These are phyloP conservation scores for Drosophila picticornis DNA, from an alignment of 2,888 invertebrate genomes.

Conservation along the genomic window DNA sequence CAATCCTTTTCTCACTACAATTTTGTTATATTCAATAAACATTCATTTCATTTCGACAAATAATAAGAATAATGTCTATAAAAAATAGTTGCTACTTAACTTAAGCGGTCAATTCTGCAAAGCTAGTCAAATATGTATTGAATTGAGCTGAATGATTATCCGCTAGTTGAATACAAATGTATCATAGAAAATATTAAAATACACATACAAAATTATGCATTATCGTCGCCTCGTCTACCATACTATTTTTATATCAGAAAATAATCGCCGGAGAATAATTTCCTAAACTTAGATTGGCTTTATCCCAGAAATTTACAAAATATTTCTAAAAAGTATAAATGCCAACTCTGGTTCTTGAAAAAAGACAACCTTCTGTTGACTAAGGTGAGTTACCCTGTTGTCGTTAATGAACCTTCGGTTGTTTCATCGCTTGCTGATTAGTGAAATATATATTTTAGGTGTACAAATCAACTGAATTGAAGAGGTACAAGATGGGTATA, in stretches of 20 bases:
- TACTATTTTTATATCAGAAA: too few species aligned
- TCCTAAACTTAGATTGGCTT: fast-evolving
- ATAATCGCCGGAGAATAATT: not conserved
- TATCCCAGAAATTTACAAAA: not conserved
- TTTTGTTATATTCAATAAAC: not conserved
- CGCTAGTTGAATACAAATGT: not conserved
- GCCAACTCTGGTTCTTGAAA: not conserved
- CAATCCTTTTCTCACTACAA: not conserved
- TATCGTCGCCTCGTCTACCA: not conserved
- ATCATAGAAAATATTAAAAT: not conserved
- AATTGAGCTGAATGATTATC: too few species aligned
- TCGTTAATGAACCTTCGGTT: not conserved
- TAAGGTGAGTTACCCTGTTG: not conserved
- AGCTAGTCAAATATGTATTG: not conserved
- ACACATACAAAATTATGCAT: not conserved
- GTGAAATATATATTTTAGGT: not conserved
- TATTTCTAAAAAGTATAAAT: not conserved
- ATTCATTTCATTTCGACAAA: not conserved
- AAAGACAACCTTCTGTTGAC: too few species aligned
- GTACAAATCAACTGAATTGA: not conserved
- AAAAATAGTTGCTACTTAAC: fast-evolving
- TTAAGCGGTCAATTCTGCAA: not conserved
- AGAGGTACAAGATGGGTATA: not conserved
- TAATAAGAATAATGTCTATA: not conserved
- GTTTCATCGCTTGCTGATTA: not conserved